phyloP scores from a whole-genome alignment of 2,888 invertebrate genomes.

The Mesorhabditis sp. region DNA sequence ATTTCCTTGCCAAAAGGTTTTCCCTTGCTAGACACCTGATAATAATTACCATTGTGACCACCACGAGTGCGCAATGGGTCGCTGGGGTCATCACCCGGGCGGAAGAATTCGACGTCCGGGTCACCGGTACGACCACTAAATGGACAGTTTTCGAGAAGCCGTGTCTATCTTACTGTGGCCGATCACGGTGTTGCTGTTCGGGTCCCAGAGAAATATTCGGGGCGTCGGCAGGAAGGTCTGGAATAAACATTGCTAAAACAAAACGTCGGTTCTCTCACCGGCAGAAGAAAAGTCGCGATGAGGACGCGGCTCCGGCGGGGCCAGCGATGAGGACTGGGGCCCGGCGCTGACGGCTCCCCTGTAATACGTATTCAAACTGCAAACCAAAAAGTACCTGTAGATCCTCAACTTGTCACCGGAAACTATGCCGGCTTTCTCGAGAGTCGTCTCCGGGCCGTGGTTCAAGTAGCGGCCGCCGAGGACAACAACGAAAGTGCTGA shows the following conservation, averaged over 20 bases:
- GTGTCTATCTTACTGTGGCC: not conserved
- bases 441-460: not conserved
- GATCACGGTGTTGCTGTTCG: not conserved
- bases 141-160: not conserved
- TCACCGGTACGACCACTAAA: not conserved
- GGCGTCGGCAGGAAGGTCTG: not conserved
- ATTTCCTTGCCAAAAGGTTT: not conserved
- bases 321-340: not conserved
- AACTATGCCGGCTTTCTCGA: not conserved
- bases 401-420: not conserved
- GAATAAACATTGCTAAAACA: not conserved
- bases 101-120: not conserved
- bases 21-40: too few species aligned
- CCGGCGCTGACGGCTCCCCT: not conserved
- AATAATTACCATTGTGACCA: not conserved
- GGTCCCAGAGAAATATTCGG: not conserved
- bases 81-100: not conserved
- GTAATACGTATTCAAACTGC: not conserved
- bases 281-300: not conserved
- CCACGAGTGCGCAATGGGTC: not conserved
- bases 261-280: not conserved
- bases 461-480: not conserved
- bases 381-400: not conserved
- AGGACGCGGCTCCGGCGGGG: conserved; percentile 1
- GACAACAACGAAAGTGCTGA: not conserved